Conservation (phyloP, 2,797 vertebrate genomes). For the Hozukius guyotensis region DNA sequence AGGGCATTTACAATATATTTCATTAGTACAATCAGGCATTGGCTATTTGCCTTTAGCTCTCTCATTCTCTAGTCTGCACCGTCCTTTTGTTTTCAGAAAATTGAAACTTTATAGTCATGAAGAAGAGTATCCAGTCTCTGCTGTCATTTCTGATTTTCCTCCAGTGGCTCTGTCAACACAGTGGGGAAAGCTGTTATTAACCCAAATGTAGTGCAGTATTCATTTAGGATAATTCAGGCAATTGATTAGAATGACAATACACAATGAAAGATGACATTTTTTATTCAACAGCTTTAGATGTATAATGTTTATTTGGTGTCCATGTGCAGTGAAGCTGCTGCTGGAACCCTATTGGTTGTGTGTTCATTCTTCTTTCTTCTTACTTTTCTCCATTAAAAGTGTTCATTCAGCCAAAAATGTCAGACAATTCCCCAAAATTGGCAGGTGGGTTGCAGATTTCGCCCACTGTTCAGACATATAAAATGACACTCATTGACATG, state of each 20-base stretch:
- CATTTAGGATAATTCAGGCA: background rate
- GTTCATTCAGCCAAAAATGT: no score
- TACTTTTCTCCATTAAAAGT: no score
- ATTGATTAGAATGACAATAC: conserved; percentile 7
- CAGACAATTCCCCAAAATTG: no score
- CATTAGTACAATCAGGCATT: conserved; percentile 22
- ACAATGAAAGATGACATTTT: background rate
- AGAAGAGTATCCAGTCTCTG: conserved; percentile 1
- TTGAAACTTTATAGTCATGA: conserved; percentile 30
- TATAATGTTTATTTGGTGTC: background rate
- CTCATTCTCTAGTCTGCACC: background rate
- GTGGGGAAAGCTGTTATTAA: conserved; percentile 27
- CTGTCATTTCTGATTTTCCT: conserved; percentile 19
- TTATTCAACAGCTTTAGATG: background rate
- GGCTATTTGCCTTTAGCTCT: background rate
- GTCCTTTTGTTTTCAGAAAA: conserved; percentile 19
- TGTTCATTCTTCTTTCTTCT: no score
- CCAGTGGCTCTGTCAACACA: conserved; percentile 13
- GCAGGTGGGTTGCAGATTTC: no score
- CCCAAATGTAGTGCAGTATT: conserved; percentile 16
- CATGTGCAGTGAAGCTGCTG: no score
- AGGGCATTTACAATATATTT: conserved; percentile 32
- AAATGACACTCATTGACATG: no score
- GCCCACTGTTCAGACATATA: no score
- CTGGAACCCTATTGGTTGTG: no score